Base-by-base conservation (phyloP, 2,113 vertebrate genomes). In the Cynopterus brachyotis region DNA sequence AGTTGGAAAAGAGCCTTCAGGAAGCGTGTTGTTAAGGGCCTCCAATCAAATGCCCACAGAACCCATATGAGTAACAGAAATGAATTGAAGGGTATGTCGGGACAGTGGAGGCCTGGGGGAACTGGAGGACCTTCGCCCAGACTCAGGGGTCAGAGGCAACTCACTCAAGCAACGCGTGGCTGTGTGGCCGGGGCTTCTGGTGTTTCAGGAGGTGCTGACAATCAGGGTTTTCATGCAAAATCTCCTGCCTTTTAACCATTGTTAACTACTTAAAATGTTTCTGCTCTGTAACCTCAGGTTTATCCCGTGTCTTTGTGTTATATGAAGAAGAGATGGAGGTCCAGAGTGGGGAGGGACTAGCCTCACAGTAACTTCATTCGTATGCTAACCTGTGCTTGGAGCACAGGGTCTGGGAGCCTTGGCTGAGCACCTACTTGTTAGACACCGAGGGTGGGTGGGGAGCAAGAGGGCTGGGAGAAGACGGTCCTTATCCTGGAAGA, bases 31-130 rank as follows among this genome's bases (percentile, higher is more conserved):
- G 0, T 50, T 28, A 20, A 28, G 22, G 50, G 9, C 35, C 32
- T 67, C 9, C 9, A 60, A 26, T 57, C 53, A 42, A 57, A 45
- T 4, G 15, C 17, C 20, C 53, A 28, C 59, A 57, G 47, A 73
- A 20, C 24, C 32, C 92, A 22, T 40, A 73, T 0, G 10, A 50
- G 17, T 67, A 30, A 59, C 9, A 20, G 45, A 24, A 40, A 5
- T 0, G 1, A 5, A 9, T 26, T 24, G 13, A 30, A 6, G 9
- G 55, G 35, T 20, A 6, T 1, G 20, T 5, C 0, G 1, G 95
- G 53, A 9, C 2, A 7, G 42, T 5, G 8, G 66, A 32, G 84
- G 60, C 35, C 76, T 15, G 0, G 70, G 92, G 47, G 32, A 32
- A 5, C 28, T 1, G 35, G 50, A 42, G 47, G 35, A 37, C 62